Base-by-base conservation (phyloP, 2,797 vertebrate species). In the Lepidocolaptes lacrymiger region DNA sequence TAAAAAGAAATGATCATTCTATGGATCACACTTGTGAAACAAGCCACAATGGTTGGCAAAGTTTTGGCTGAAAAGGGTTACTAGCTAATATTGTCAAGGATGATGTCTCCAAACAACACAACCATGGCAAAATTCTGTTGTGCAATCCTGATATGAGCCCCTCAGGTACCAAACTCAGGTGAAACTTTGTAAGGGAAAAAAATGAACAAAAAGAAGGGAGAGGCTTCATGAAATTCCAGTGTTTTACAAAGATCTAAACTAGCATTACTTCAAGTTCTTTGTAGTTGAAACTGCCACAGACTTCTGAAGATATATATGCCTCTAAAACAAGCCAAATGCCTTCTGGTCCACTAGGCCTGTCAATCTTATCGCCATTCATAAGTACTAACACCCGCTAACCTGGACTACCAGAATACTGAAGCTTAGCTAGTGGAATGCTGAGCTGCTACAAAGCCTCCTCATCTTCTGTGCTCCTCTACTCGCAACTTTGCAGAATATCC, bases 21-120 rank as follows among this genome's bases (percentile, higher is more conserved):
- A 6, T 9, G 44, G 43, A 34, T 75, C 54, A 58, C 20, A 64
- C 8, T 58, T 64, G n/a, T 88, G 76, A 91, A 84, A 84, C 17
- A 78, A 89, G 48, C 20, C 73, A 34, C 48, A 86, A 27, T 37
- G 24, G 39, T 18, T 1, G 0, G 9, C n/a, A 55, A 23, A 58
- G 27, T 78, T 93, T 88, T 58, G 85, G 46, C n/a, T 88, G 76
- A 56, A 81, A 94, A 81, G 17, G 44, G 20, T 93, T 76, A 76
- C 66, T 51, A 46, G 48, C 27, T 64, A 32, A 62, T 34, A 16
- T 34, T 85, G 43, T 68, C 39, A 83, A 90, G 49, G 34, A 64
- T 72, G 46, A 62, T 16, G 7, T 24, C 41, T 86, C 49, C 91
- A 78, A 66, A 68, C 14, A 89, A 39, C 27, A 27, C 16, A 85